Evolutionary conservation across 2,113 vertebrate species (phyloP), one percentile per base, ranked within the genome.

Genomic region (Ceyx cyanopectus): DNA sequence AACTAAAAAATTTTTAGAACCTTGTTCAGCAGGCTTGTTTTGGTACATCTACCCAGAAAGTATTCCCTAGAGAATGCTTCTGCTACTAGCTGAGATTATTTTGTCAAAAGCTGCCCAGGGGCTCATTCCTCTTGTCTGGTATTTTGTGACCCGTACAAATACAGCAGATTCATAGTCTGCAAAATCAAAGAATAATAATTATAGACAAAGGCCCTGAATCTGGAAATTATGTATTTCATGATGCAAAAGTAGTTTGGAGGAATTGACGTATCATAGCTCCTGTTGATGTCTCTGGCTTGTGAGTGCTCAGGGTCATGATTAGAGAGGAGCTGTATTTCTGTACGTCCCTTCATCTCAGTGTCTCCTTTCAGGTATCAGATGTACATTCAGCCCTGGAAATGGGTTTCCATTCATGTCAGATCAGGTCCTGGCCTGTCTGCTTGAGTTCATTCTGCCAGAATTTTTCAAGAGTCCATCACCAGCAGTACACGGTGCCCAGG

Each of bases 311-410:
- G 61, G 61, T 88, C 53, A 72, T 23, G 29, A 18, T 27, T 60
- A 85, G 19, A 78, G 57, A 93, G 34, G 68, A 81, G 3, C 60
- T 75, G 40, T 57, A 34, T 68, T 83, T 61, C 43, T 82, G 82
- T 87, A 56, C 27, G 18, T 66, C 4, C 26, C 40, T 18, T 81
- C 0, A 0, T 62, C 57, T 84, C 73, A 30, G 89, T 92, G 79
- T 93, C 81, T 48, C 40, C 57, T 96, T 94, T 93, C 81, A 27
- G 69, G 57, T 89, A 84, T 92, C 87, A 75, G 77, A 30, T 95
- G 54, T 72, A 79, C 29, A 3, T 34, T 86, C 53, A 84, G 48
- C 74, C 34, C 50, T 68, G 32, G 80, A 70, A 73, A 45, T 6
- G 65, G 48, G 8, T 94, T 95, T 94, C 53, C 45, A 40, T 77